These are phyloP conservation scores for Ptilorrhoa leucosticta DNA, from an alignment of 2,113 vertebrate species.

Conservation along the genomic window DNA sequence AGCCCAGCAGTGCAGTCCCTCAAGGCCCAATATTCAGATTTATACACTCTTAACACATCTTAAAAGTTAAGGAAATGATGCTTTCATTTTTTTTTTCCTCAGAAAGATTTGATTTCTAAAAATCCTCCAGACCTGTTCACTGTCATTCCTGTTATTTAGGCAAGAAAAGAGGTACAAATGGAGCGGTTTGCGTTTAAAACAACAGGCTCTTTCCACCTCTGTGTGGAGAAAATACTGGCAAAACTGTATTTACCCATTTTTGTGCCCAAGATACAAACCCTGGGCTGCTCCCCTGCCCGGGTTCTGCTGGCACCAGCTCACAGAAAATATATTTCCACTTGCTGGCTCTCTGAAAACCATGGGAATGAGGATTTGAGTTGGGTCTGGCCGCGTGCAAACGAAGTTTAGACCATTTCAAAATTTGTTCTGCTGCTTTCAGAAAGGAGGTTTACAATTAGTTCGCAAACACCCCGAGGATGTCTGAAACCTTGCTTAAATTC, in stretches of 20 bases:
- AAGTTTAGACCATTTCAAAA: neutral
- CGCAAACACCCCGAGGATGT: neutral
- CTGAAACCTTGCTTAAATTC: neutral
- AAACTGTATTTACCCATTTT: neutral
- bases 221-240: neutral
- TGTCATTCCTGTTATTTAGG: neutral
- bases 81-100: neutral
- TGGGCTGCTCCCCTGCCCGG: neutral
- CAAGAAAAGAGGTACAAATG: neutral
- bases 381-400: neutral
- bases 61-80: neutral
- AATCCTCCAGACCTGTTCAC: neutral
- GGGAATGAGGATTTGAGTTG: neutral
- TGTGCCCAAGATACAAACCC: neutral
- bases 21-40: conserved; percentile 1
- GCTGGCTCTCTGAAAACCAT: neutral
- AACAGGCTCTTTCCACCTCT: neutral
- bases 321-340: neutral
- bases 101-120: neutral
- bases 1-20: neutral
- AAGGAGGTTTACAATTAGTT: neutral
- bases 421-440: neutral
- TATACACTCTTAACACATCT: conserved; percentile 14
- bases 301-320: neutral
- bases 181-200: neutral